Evolutionary conservation across 2,888 invertebrate genomes (phyloP).

Genomic region (Trichogramma dendrolimi): DNA sequence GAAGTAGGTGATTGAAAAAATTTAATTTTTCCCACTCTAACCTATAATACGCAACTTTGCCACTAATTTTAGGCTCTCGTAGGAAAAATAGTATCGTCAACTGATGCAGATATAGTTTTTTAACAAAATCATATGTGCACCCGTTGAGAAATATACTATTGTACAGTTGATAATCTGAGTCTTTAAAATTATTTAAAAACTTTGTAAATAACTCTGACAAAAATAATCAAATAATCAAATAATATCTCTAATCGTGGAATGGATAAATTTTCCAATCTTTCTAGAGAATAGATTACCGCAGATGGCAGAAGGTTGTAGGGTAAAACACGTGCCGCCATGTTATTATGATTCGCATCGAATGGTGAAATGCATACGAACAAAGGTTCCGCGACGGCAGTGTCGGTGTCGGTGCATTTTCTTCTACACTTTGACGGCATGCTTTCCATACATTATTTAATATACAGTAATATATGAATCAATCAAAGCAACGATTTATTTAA

Average conservation of each 20-base stretch:
- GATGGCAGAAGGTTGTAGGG: conserved; percentile 43
- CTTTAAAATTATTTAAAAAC: background rate
- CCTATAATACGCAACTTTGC: too few relatives aligned
- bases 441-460: conserved; percentile 25
- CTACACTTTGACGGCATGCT: conserved; percentile 3
- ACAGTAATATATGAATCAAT: conserved; percentile 26
- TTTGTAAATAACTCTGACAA: background rate
- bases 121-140: too few relatives aligned
- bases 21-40: too few relatives aligned
- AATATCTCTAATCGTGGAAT: background rate
- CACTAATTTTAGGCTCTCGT: too few relatives aligned
- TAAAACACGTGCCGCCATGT: conserved; percentile 41
- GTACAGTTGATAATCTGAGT: background rate
- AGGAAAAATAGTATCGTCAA: too few relatives aligned
- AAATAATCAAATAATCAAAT: too few relatives aligned
- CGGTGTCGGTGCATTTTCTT: conserved; percentile 7
- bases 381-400: background rate
- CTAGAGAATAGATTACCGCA: conserved; percentile 38
- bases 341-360: conserved; percentile 51
- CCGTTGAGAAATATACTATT: too few relatives aligned
- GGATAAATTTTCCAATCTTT: too few relatives aligned
- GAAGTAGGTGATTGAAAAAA: too few relatives aligned
- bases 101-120: too few relatives aligned
- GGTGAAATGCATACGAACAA: conserved; percentile 49
- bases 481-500: conserved; percentile 22